Evolutionary conservation across 1,140 invertebrate genomes (phyloP), one percentile per base, ranked within the genome.

Genomic region (Orius laevigatus): DNA sequence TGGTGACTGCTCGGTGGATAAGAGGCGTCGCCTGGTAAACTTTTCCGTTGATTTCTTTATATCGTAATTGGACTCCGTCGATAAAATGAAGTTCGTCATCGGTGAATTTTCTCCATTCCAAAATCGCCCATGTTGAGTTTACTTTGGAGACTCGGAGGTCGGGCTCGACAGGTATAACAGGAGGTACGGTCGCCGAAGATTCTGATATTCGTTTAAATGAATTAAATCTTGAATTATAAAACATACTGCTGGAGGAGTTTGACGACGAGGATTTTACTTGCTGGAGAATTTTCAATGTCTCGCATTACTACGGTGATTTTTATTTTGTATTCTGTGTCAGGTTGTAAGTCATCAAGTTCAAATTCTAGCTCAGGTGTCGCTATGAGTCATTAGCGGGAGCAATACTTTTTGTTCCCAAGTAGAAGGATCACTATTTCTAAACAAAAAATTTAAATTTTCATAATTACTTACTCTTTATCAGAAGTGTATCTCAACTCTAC

Each of bases 331-430:
- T 76, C 70, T 0, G 84, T 88, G 39, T 81, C 75, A 0, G 87
- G 76, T 57, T 78, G 71, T n/a, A 92, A 62, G 16, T 73, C 75
- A 9, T 74, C 70, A 12, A 91, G 59, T 54, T 86, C 75, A 61
- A 90, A 87, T 59, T 91, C 84, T 48, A 90, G 65, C 47, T 86
- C 80, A 8, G 79, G 75, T 4, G 82, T 87, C 2, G 82, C 81
- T 44, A 92, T 83, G 90, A 58, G 60, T 83, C 84, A 52, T 81
- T 76, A 12, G 77, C 78, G n/a, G 83, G 81, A 0, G 84, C 81
- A 89, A 87, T 10, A 84, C 76, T 70, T 89, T 81, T 1, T 78
- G 73, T 43, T 82, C 74, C 86, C 86, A 91, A 1, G 73, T 72
- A 8, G 73, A 67, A 3, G 76, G 66, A 56, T 85, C 79, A 34